phyloP scores from a whole-genome alignment of 2,888 invertebrate species.

The Metacarcinus magister region DNA sequence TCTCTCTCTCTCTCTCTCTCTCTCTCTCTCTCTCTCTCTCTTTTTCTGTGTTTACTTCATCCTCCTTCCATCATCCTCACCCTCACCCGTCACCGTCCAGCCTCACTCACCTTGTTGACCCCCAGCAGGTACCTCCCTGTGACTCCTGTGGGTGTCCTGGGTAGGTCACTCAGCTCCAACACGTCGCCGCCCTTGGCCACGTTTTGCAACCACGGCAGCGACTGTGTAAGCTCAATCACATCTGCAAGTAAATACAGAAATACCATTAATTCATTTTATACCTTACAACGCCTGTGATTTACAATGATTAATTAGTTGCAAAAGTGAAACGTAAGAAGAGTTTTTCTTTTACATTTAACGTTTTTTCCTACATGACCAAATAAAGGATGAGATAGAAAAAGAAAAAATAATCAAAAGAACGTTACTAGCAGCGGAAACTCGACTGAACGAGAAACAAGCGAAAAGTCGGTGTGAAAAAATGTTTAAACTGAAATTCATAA shows the following conservation, averaged over 20 bases:
- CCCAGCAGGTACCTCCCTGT: not conserved
- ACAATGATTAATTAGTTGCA: too few relatives aligned
- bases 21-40: not conserved
- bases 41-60: not conserved
- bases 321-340: not conserved
- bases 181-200: not conserved
- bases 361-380: too few relatives aligned
- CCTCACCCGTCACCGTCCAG: not conserved
- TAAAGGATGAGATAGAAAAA: too few relatives aligned
- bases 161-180: not conserved
- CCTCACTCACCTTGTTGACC: not conserved
- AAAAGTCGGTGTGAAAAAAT: too few relatives aligned
- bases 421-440: too few relatives aligned
- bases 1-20: conserved; percentile 10
- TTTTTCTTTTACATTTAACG: too few relatives aligned
- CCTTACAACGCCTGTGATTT: too few relatives aligned
- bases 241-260: not conserved
- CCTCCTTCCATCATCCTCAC: not conserved
- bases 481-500: too few relatives aligned
- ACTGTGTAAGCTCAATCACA: not conserved
- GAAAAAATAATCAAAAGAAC: too few relatives aligned
- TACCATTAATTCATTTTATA: too few relatives aligned
- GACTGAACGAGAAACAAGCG: too few relatives aligned
- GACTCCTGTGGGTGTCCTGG: not conserved
- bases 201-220: not conserved